Evolutionary conservation across 2,113 vertebrate genomes (phyloP), one percentile per base, ranked within the genome.

Genomic region (Apeltes quadracus): DNA sequence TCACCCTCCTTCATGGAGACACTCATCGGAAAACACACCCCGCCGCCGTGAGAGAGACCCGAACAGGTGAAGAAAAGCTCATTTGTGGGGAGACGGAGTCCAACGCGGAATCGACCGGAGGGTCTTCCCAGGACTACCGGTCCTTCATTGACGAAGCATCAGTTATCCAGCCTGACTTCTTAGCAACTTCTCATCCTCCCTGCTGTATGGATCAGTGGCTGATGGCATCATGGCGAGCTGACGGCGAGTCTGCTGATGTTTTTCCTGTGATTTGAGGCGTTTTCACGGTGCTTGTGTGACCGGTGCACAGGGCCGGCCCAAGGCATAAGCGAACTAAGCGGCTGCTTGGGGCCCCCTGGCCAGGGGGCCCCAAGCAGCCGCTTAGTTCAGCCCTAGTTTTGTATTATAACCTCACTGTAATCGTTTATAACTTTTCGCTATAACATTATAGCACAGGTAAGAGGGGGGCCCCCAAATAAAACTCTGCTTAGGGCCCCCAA

Each of bases 101-200:
- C 77, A 82, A 87, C 81, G 77, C 20, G 48, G 38, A 83, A 89
- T 91, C 68, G 79, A 90, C 82, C 81, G 61, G 55, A 67, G 66
- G 58, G 63, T 71, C 69, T 82, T 82, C 75, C 61, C 23, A 29
- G 54, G 71, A 83, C n/a, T n/a, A n/a, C n/a, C n/a, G n/a, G n/a
- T n/a, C n/a, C n/a, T n/a, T n/a, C n/a, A n/a, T n/a, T n/a, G n/a
- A 78, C 64, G 76, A 74, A 84, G 69, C 68, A 74, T 75, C 59
- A 23, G 61, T 69, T 62, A 64, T 75, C 27, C 29, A 61, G 54
- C n/a, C 41, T 1, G 22, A 15, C 25, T 34, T n/a, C n/a, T n/a
- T n/a, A n/a, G n/a, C 20, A 53, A 64, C 13, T 36, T 62, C 56
- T 57, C n/a, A 13, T 59, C 22, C 10, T 16, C 20, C 3, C 22